Base-by-base conservation (phyloP, 2,113 vertebrate species). In the Micronycteris hirsuta region DNA sequence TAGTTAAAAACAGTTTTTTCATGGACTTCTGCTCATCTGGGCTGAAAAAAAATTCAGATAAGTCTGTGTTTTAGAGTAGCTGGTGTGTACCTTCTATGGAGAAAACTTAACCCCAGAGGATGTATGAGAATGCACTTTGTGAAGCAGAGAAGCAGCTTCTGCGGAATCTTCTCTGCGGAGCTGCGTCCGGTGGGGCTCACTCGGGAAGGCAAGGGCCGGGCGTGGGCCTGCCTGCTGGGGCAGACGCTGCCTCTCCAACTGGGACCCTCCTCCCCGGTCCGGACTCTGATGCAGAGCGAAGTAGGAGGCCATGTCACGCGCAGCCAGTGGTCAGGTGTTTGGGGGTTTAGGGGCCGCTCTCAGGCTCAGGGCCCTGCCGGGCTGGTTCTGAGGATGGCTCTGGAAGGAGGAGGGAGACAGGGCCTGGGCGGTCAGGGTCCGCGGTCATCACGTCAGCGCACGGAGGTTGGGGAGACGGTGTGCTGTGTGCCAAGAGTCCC, bases 261-360 rank as follows among this genome's bases (percentile, higher is more conserved):
- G 19, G 74, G 31, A 31, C 41, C 24, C 5, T 61, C 28, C 28
- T 17, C 38, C 67, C 73, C 1, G 45, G 63, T 4, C 14, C n/a
- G 4, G 52, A 43, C 0, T 1, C 19, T 7, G 20, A 31, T 2
- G 36, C 45, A 24, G 2, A 28, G 70, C 36, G 0, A 16, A 26
- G 0, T 0, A 4, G 38, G 52, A 33, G 47, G 38, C 26, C 2
- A 0, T 26, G 11, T 24, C 43, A 15, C 3, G 2, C 4, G 47
- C 2, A 0, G 41, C 61, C 43, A 28, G 31, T 19, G 24, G 47
- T 13, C 28, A 9, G 0, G 4, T 20, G 33, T 41, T 54, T 33
- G 36, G 58, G 77, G 24, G 56, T 28, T 26, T 28, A 28, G 22
- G 65, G 20, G 24, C 82, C 22, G 74, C 61, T 56, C 19, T 5